Evolutionary conservation across 2,888 invertebrate genomes (phyloP).

Genomic region (Anorthoa munda): DNA sequence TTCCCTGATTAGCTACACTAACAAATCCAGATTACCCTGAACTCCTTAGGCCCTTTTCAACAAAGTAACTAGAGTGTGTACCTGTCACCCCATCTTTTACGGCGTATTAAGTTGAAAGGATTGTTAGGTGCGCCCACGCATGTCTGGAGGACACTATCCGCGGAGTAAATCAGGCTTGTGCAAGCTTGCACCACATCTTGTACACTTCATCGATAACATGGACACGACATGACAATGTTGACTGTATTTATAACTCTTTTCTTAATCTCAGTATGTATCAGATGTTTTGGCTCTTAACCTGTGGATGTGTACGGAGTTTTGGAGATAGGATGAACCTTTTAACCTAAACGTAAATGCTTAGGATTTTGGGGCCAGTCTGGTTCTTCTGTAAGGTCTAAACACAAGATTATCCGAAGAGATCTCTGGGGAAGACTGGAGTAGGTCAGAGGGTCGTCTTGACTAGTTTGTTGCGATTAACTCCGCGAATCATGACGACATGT

Average conservation of each 20-base stretch:
- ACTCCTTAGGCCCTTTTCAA: constrained; percentile 30
- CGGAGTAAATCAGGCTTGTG: constrained; percentile 81
- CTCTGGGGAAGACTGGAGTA: too few species aligned
- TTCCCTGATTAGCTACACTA: constrained; percentile 44
- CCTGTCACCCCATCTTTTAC: constrained; percentile 70
- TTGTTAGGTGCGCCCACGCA: constrained; percentile 74
- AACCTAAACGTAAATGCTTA: neutral
- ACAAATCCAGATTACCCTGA: constrained; percentile 44
- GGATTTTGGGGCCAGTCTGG: neutral
- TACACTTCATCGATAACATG: constrained; percentile 78
- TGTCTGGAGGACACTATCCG: constrained; percentile 73
- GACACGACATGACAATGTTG: constrained; percentile 68
- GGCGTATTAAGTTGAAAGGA: constrained; percentile 67
- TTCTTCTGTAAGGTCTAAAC: neutral
- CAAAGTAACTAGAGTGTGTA: constrained; percentile 55
- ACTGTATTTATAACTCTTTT: constrained; percentile 41
- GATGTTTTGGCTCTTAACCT: constrained; percentile 17
- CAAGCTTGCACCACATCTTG: constrained; percentile 80
- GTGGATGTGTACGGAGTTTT: neutral
- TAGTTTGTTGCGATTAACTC: too few species aligned
- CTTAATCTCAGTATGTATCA: constrained; percentile 39
- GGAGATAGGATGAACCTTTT: constrained; percentile 1
- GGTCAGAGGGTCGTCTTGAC: too few species aligned
- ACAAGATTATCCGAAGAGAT: too few species aligned
- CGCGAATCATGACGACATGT: too few species aligned